These are phyloP conservation scores for Pemphredon lugubris DNA, from an alignment of 2,888 invertebrate genomes.

Conservation along the genomic window DNA sequence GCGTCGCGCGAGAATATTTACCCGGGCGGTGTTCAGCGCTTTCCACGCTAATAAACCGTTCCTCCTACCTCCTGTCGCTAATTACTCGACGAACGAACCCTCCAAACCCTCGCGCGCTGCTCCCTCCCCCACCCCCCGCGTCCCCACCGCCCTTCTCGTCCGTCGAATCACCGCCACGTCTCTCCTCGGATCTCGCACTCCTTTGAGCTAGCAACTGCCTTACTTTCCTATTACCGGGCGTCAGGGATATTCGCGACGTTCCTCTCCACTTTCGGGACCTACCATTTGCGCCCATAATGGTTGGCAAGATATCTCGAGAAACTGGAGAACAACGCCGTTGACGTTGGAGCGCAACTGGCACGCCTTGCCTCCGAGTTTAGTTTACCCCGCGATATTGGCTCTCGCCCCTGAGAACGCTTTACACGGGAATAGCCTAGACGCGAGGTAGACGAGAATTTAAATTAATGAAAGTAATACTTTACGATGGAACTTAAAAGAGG, in stretches of 20 bases:
- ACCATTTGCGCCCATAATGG: constrained; percentile 1
- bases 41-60: constrained; percentile 75
- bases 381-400: no score
- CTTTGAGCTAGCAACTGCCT: constrained; percentile 29
- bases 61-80: constrained; percentile 70
- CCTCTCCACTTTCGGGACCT: constrained; percentile 12
- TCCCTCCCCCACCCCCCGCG: background rate
- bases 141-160: background rate
- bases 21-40: constrained; percentile 65
- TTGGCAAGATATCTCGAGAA: constrained; percentile 17
- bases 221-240: constrained; percentile 14
- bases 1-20: constrained; percentile 70
- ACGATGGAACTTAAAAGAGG: no score
- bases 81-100: constrained; percentile 71
- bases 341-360: no score
- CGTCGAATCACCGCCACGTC: constrained; percentile 29
- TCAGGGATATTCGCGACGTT: constrained; percentile 37
- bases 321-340: constrained; percentile 19
- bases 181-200: constrained; percentile 39
- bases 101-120: constrained; percentile 9
- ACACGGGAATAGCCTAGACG: no score
- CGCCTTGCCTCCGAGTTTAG: no score
- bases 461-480: no score
- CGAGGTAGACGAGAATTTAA: no score
- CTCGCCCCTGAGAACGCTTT: no score